These are phyloP conservation scores for Eupithecia inturbata DNA, from an alignment of 2,888 invertebrate genomes.

Conservation along the genomic window DNA sequence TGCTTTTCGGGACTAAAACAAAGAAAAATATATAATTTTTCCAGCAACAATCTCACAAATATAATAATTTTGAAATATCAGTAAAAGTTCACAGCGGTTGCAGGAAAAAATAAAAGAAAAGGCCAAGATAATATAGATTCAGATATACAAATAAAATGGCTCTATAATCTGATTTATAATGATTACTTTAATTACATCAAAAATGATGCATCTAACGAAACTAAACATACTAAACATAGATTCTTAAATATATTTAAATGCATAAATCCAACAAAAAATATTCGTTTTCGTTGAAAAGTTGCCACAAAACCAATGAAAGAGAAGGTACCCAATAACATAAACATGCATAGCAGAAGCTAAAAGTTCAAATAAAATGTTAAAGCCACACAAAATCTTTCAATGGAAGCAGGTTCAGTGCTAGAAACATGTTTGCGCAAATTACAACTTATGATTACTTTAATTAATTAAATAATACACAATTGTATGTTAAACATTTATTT, in stretches of 20 bases:
- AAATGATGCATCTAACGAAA: background rate
- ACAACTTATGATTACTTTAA: conserved; percentile 39
- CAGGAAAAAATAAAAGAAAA: background rate
- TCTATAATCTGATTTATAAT: background rate
- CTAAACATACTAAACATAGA: background rate
- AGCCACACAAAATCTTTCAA: conserved; percentile 53
- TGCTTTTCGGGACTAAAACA: conserved; percentile 14
- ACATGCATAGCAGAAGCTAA: conserved; percentile 52
- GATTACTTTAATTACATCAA: background rate
- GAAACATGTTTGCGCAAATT: conserved; percentile 15
- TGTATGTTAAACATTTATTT: conserved; percentile 38
- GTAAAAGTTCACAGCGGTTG: background rate
- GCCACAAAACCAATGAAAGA: background rate
- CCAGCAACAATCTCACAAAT: background rate
- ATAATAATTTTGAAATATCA: background rate
- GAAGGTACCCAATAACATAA: conserved; percentile 23
- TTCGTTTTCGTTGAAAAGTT: background rate
- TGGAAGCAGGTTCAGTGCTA: conserved; percentile 73
- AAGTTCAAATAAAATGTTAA: conserved; percentile 41
- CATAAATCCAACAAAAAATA: background rate
- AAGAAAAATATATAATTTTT: background rate
- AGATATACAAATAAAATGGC: background rate
- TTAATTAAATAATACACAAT: conserved; percentile 42
- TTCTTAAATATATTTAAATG: conserved; percentile 3
- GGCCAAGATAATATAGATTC: background rate